Evolutionary conservation across 2,888 invertebrate species (phyloP).

Genomic region (Celastrina argiolus): DNA sequence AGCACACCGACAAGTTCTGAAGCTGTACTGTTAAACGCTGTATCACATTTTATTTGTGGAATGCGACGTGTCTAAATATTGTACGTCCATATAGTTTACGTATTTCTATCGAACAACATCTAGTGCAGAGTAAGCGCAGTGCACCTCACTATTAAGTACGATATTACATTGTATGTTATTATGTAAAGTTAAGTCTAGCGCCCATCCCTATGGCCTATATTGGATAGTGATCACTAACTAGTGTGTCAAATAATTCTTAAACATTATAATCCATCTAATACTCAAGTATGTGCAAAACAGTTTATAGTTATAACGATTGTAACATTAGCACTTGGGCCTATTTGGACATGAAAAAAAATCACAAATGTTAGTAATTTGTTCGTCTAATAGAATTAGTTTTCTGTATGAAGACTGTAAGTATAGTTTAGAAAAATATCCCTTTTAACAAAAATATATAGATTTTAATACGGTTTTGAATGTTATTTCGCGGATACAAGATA

Average conservation of each 20-base stretch:
- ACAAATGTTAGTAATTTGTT: conserved; percentile 9
- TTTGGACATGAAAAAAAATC: not conserved
- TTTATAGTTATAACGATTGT: not conserved
- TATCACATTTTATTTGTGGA: no score
- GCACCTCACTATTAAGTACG: conserved; percentile 16
- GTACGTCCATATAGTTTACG: not conserved
- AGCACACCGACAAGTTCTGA: not conserved
- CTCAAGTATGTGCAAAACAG: not conserved
- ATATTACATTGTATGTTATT: conserved; percentile 1
- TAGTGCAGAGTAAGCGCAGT: conserved; percentile 19
- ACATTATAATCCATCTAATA: conserved; percentile 2
- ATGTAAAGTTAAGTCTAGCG: conserved; percentile 16
- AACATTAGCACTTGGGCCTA: conserved; percentile 8
- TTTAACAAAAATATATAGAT: conserved; percentile 2
- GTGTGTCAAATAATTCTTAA: not conserved
- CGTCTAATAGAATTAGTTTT: not conserved
- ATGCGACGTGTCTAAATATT: not conserved
- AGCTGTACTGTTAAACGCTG: not conserved
- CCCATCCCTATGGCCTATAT: not conserved
- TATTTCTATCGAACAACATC: conserved; percentile 18
- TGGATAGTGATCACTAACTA: not conserved
- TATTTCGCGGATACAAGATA: not conserved
- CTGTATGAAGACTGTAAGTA: not conserved
- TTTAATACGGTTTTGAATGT: not conserved
- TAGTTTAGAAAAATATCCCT: not conserved